Base-by-base conservation (phyloP, 1,140 invertebrate genomes). In the Halictus rubicundus region DNA sequence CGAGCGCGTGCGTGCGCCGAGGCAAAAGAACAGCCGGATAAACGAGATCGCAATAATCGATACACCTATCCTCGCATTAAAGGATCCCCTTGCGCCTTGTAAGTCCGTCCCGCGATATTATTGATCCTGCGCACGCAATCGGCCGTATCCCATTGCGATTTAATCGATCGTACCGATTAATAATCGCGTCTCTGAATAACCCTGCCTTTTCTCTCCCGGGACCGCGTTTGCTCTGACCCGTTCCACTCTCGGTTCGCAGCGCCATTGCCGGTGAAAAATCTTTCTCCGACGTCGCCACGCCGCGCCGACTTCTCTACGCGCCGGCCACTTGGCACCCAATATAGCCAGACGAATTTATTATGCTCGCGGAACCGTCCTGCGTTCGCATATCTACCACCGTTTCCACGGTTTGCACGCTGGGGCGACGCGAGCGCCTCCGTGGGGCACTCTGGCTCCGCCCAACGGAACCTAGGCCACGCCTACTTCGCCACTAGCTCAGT, bases 151-250 rank as follows among this genome's bases (percentile, higher is more conserved):
- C 89, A 91, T 91, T 88, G 90, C 89, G 90, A 87, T 89, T 90
- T 91, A 92, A 92, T 92, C 89, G 90, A 92, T 92, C 90, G 88
- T 78, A 80, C 82, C 90, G 91, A 92, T 92, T 92, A 92, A 92
- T 92, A 92, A 92, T 91, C 88, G 85, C 87, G 85, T 90, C 88
- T 77, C 85, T 81, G 85, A 78, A 75, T 79, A 82, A 78, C 68
- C 63, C 63, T 65, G 54, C 66, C 66, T 66, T 73, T 78, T 65
- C 71, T 54, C 59, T 69, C 46, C 65, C n/a, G 3, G 14, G 42
- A 46, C 9, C n/a, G 39, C n/a, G 21, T 6, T 16, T 25, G 49
- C 63, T 25, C 68, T 65, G 66, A 37, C 46, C 52, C 25, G 19
- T 19, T 71, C 32, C 32, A 32, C 46, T 16, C 27, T 42, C 9